phyloP scores from a whole-genome alignment of 2,888 invertebrate genomes.

The Julus scanicus region DNA sequence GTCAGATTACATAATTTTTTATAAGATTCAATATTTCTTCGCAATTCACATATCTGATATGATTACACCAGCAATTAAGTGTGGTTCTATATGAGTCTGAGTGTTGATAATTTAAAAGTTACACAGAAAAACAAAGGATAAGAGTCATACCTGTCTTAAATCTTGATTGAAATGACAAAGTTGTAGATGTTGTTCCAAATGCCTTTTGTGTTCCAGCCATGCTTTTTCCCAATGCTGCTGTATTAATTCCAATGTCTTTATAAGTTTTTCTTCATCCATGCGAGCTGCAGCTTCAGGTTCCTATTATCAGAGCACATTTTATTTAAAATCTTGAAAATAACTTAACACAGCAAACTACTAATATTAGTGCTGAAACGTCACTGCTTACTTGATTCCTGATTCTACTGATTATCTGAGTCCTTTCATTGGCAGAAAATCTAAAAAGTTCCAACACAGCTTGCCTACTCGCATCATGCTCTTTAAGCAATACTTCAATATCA shows the following conservation, averaged over 20 bases:
- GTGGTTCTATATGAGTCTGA: no score
- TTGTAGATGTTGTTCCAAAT: constrained; percentile 74
- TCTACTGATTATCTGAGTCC: constrained; percentile 75
- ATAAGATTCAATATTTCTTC: no score
- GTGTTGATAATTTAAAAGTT: no score
- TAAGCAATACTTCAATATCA: constrained; percentile 70
- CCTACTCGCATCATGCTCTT: constrained; percentile 75
- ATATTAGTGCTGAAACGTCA: neutral
- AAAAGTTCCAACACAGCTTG: constrained; percentile 76
- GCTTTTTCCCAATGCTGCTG: constrained; percentile 75
- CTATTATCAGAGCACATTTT: constrained; percentile 61
- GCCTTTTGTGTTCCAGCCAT: constrained; percentile 72
- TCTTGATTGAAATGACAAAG: constrained; percentile 77
- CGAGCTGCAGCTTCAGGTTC: constrained; percentile 76
- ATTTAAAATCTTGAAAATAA: neutral
- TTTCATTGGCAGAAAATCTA: constrained; percentile 75
- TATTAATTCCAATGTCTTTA: constrained; percentile 73
- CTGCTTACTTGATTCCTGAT: constrained; percentile 73
- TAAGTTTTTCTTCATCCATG: constrained; percentile 77
- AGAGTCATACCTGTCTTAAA: constrained; percentile 67
- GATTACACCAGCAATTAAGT: no score
- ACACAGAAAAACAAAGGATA: no score
- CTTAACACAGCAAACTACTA: neutral
- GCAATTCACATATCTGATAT: no score
- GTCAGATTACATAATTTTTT: no score